Percentiles rank a stretch among this genome's conserved stretches.
Conservation (phyloP, 2,113 vertebrate genomes). For the Alosa alosa region DNA sequence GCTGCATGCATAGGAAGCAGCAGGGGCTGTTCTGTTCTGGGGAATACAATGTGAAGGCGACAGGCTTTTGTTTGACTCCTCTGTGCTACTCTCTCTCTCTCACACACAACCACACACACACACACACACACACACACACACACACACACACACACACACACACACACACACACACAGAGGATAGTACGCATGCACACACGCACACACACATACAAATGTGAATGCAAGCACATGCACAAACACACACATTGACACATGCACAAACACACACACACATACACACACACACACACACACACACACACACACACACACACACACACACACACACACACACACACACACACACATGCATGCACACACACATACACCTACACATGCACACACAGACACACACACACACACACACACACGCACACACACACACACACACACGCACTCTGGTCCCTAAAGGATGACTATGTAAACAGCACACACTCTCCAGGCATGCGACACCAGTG, state of each 20-base stretch:
- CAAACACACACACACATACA: background rate
- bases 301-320: background rate
- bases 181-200: background rate
- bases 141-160: background rate
- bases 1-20: too few species aligned
- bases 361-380: too few species aligned
- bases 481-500: background rate
- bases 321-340: background rate
- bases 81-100: too few species aligned
- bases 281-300: slow-evolving; percentile 23
- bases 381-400: background rate
- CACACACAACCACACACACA: background rate
- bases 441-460: slow-evolving; percentile 19
- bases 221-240: background rate
- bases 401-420: background rate
- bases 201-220: background rate
- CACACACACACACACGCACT: background rate
- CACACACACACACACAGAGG: background rate
- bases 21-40: background rate
- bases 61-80: background rate
- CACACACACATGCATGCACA: background rate
- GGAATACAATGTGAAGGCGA: background rate
- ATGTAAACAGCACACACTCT: slow-evolving; percentile 19
- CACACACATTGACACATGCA: background rate
- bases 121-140: background rate